phyloP scores from a whole-genome alignment of 1,140 invertebrate genomes.

The Lucilia cuprina region DNA sequence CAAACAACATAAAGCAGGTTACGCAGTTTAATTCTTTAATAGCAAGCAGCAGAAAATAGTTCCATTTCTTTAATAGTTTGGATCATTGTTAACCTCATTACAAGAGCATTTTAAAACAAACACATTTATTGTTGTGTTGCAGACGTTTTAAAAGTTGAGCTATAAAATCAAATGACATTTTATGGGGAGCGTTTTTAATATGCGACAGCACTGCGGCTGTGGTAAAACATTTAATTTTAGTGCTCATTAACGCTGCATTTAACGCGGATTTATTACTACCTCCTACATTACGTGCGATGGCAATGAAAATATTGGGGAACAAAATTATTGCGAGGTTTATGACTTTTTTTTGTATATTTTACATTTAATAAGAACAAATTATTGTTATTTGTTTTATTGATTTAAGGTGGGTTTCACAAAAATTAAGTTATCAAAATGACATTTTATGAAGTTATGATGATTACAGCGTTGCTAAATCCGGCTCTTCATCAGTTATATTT shows the following conservation, averaged over 20 bases:
- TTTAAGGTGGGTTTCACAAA: not conserved
- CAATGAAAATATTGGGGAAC: not conserved
- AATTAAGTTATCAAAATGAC: slow-evolving; percentile 13
- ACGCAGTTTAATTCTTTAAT: not conserved
- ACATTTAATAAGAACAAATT: not conserved
- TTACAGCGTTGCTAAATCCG: too few relatives aligned
- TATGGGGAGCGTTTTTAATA: too few relatives aligned
- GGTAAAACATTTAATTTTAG: slow-evolving; percentile 27
- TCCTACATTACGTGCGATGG: slow-evolving; percentile 25
- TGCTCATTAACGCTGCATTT: slow-evolving; percentile 40
- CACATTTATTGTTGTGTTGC: too few relatives aligned
- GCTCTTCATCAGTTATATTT: too few relatives aligned
- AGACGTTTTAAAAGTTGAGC: too few relatives aligned
- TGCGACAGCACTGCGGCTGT: too few relatives aligned
- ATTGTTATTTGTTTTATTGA: slow-evolving; percentile 5
- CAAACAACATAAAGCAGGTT: not conserved
- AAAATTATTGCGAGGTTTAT: not conserved
- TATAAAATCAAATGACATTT: too few relatives aligned
- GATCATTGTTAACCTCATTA: too few relatives aligned
- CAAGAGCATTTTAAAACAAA: too few relatives aligned
- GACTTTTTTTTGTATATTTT: not conserved
- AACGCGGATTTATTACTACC: slow-evolving; percentile 39
- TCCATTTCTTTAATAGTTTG: too few relatives aligned
- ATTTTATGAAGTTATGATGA: not conserved
- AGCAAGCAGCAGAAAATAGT: too few relatives aligned